These are phyloP conservation scores for Metaphire vulgaris DNA, from an alignment of 1,140 invertebrate genomes.

Conservation along the genomic window DNA sequence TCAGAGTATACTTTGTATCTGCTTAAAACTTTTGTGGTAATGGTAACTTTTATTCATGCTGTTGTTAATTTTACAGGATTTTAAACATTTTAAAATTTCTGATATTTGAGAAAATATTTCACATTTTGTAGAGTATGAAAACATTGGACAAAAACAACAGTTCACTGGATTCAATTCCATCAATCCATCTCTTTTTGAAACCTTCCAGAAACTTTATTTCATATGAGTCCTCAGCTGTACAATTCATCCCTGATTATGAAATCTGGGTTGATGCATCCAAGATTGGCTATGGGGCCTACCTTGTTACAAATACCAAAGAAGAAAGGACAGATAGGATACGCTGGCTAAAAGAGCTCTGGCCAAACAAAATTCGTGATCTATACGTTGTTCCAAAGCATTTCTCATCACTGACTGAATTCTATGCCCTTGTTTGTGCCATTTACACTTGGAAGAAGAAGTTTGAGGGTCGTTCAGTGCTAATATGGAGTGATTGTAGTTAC, in stretches of 20 bases:
- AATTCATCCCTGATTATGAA: conserved; percentile 10
- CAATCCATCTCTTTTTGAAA: background rate
- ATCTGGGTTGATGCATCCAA: conserved; percentile 35
- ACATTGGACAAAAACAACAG: background rate
- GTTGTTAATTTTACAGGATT: too few relatives aligned
- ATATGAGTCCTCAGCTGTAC: background rate
- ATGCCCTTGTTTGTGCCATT: conserved; percentile 32
- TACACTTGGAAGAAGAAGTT: conserved; percentile 41
- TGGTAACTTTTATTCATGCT: too few relatives aligned
- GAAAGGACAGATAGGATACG: conserved; percentile 14
- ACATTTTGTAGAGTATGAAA: background rate
- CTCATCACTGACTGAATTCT: conserved; percentile 33
- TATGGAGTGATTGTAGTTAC: conserved; percentile 33
- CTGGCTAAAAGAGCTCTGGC: conserved; percentile 33
- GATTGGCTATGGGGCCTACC: conserved; percentile 36
- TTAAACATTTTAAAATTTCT: background rate
- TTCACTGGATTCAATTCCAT: background rate
- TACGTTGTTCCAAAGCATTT: background rate
- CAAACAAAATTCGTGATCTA: conserved; percentile 22
- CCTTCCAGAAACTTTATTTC: background rate
- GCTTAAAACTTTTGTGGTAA: too few relatives aligned
- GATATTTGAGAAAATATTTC: background rate
- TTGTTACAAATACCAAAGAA: conserved; percentile 26
- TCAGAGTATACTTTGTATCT: too few relatives aligned
- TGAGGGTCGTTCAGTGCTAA: conserved; percentile 32